Evolutionary conservation across 2,888 invertebrate species (phyloP).

Genomic region (Pyrochroa serraticornis): DNA sequence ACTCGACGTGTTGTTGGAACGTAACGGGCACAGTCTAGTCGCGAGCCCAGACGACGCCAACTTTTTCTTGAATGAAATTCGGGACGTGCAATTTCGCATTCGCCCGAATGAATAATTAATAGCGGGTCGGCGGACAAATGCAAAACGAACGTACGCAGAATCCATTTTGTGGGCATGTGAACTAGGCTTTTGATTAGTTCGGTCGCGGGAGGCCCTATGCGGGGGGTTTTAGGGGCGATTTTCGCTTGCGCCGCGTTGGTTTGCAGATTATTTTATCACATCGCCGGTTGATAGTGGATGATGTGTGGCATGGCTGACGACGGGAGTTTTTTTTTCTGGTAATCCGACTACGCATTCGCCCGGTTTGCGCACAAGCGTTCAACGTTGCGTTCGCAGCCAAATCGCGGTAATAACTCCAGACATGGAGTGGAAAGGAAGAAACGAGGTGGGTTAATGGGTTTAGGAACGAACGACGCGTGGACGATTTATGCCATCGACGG

Average conservation of each 20-base stretch:
- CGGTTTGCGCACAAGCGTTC: slow-evolving; percentile 34
- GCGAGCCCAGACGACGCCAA: slow-evolving; percentile 40
- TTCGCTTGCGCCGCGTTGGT: slow-evolving; percentile 43
- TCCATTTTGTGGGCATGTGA: slow-evolving; percentile 48
- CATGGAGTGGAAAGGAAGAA: no score
- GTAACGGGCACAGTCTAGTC: slow-evolving; percentile 35
- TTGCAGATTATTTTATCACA: slow-evolving; percentile 41
- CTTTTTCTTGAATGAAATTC: slow-evolving; percentile 37
- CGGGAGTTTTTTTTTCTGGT: slow-evolving; percentile 5
- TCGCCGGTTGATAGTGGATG: slow-evolving; percentile 29
- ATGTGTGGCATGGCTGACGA: slow-evolving; percentile 36
- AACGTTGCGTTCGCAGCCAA: slow-evolving; percentile 15
- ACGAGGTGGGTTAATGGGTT: not conserved
- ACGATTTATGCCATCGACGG: slow-evolving; percentile 2
- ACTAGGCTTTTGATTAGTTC: slow-evolving; percentile 48
- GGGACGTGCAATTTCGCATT: slow-evolving; percentile 39
- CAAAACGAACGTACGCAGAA: slow-evolving; percentile 42
- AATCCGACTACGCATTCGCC: slow-evolving; percentile 28
- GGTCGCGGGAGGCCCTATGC: slow-evolving; percentile 35
- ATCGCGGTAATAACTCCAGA: slow-evolving; percentile 1
- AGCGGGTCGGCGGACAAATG: slow-evolving; percentile 26
- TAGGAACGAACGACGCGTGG: slow-evolving; percentile 8
- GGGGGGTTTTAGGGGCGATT: slow-evolving; percentile 37
- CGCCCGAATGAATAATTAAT: slow-evolving; percentile 35
- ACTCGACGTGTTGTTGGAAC: not conserved